Base-by-base conservation (phyloP, 2,888 invertebrate species). In the Caenorhabditis auriculariae region DNA sequence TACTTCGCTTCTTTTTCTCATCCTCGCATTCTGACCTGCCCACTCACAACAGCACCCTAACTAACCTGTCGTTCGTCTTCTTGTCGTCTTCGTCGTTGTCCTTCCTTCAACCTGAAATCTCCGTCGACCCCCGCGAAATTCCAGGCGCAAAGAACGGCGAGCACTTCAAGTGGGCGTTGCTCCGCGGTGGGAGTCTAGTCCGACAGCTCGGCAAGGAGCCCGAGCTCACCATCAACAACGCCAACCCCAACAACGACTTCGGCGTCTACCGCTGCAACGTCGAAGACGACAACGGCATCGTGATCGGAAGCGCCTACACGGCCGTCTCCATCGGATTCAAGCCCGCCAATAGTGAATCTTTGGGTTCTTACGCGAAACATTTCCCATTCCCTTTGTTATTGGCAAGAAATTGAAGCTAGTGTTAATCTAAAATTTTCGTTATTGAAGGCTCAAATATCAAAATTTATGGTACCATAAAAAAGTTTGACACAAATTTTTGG, bases 241-340 rank as follows among this genome's bases (percentile, higher is more conserved):
- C 78, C 24, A 75, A 81, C 28, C 78, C 78, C 6, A 66, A 72
- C 26, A 76, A 77, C 52, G 80, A 80, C 46, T 81, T 72, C 59
- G 80, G 80, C 43, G 77, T 80, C 19, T 80, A 80, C 64, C 59
- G 76, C 42, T 80, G 80, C 68, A 75, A 80, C 45, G 77, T 81
- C 5, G 78, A 80, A 42, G 74, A 78, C 50, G 75, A 78, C 47
- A 72, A 76, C 50, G 77, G 78, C 55, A 55, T 76, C 29, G 65
- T 72, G 19, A 56, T 80, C 46, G 80, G 80, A 58, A 64, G 67
- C 41, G 80, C 80, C 17, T 76, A 69, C 57, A 71, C 75, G 3
- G 80, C 80, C 24, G 80, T 80, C 28, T 66, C 74, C 39, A 75
- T 80, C 43, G 80, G 80, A 69, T 72, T 56, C n/a, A n/a, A n/a